These are phyloP conservation scores for Pollenia amentaria DNA, from an alignment of 2,888 invertebrate species.

Conservation along the genomic window DNA sequence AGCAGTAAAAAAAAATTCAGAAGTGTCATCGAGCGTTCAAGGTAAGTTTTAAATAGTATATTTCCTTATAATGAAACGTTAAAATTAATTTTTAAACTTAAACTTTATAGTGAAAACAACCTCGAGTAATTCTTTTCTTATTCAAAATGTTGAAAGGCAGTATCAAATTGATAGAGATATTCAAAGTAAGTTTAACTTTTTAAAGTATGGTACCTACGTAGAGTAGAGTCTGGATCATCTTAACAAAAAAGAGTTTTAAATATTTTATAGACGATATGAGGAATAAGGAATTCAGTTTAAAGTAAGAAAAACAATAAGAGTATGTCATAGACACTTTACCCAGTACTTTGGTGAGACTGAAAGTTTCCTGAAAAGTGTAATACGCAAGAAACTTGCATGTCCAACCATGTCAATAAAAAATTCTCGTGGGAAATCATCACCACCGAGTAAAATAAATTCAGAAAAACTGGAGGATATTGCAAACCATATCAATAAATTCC, in stretches of 20 bases:
- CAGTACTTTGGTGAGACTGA: conserved; percentile 65
- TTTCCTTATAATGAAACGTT: conserved; percentile 1
- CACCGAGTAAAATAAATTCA: conserved; percentile 36
- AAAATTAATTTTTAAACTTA: conserved; percentile 44
- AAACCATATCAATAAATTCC: conserved; percentile 53
- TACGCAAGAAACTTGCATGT: conserved; percentile 51
- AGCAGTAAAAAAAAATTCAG: no score
- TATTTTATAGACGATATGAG: conserved; percentile 46
- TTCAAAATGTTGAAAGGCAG: conserved; percentile 48
- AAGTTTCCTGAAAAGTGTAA: conserved; percentile 48
- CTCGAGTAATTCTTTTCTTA: conserved; percentile 49
- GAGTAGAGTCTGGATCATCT: conserved; percentile 49
- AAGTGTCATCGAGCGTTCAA: conserved; percentile 2
- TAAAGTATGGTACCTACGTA: conserved; percentile 50
- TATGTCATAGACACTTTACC: conserved; percentile 62
- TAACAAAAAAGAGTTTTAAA: conserved; percentile 54
- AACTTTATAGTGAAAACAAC: conserved; percentile 43
- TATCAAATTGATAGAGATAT: conserved; percentile 46
- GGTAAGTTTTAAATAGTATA: background rate
- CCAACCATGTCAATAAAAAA: conserved; percentile 40
- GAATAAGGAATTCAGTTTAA: conserved; percentile 35
- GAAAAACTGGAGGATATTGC: conserved; percentile 35
- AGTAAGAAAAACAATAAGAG: conserved; percentile 53
- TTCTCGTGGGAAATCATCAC: conserved; percentile 34
- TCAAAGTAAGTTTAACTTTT: conserved; percentile 56